Evolutionary conservation across 2,113 vertebrate species (phyloP).

Genomic region (Coregonus clupeaformis): DNA sequence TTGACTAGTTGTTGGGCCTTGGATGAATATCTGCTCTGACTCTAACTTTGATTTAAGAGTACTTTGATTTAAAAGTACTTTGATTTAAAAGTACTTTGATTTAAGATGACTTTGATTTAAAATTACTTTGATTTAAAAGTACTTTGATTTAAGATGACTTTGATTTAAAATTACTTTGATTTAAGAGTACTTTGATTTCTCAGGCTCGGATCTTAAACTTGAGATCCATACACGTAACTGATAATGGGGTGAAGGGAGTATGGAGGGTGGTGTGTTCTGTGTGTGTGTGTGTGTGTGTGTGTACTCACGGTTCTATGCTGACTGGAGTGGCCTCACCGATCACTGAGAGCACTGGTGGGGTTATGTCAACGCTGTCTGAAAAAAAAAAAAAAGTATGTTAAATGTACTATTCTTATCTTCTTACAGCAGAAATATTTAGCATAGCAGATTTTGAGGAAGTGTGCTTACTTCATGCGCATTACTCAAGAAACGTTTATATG

Average conservation of each 20-base stretch:
- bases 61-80: too few relatives aligned
- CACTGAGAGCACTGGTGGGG: constrained; percentile 88
- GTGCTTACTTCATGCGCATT: not conserved
- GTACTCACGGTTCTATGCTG: constrained; percentile 98
- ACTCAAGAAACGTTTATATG: too few relatives aligned
- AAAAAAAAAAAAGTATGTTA: constrained; percentile 33
- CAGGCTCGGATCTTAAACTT: too few relatives aligned
- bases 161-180: too few relatives aligned
- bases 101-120: too few relatives aligned
- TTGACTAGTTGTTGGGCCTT: not conserved
- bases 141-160: too few relatives aligned
- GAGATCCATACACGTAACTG: not conserved
- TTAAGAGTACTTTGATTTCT: not conserved
- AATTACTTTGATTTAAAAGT: too few relatives aligned
- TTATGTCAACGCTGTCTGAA: constrained; percentile 91
- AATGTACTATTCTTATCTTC: too few relatives aligned
- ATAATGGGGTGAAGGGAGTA: not conserved
- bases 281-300: constrained; percentile 4
- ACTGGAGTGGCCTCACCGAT: constrained; percentile 93
- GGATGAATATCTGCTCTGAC: not conserved
- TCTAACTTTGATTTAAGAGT: too few relatives aligned
- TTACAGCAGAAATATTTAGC: too few relatives aligned
- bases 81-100: too few relatives aligned
- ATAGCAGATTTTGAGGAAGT: not conserved
- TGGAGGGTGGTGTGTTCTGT: not conserved